Percentiles rank a stretch among this genome's conserved stretches.
Conservation (phyloP, 2,113 vertebrate genomes). For the Marmota monax region DNA sequence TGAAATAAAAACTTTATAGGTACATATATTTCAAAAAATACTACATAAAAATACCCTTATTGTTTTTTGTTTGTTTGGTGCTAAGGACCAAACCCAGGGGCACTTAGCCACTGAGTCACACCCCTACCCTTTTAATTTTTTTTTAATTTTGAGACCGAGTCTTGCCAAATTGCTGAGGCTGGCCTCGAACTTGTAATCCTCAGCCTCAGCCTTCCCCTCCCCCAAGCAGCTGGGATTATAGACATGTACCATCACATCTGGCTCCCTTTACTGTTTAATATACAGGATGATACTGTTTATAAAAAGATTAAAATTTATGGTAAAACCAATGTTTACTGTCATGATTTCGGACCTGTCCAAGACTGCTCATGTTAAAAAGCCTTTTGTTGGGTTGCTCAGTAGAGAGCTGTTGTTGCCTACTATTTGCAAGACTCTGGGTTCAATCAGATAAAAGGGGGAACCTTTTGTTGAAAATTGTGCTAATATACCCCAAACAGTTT, state of each 20-base stretch:
- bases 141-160: too few relatives aligned
- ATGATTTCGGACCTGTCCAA: background rate
- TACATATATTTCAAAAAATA: background rate
- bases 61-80: too few relatives aligned
- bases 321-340: slow-evolving; percentile 1
- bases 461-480: background rate
- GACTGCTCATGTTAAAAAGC: background rate
- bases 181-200: too few relatives aligned
- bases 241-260: too few relatives aligned
- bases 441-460: too few relatives aligned
- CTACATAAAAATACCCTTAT: background rate
- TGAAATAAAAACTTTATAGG: background rate
- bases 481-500: background rate
- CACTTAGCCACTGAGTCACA: too few relatives aligned
- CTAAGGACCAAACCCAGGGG: too few relatives aligned
- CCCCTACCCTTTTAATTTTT: too few relatives aligned
- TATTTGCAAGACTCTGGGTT: background rate
- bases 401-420: background rate
- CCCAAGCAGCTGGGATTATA: too few relatives aligned
- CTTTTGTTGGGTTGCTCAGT: background rate
- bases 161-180: too few relatives aligned
- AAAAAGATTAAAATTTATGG: background rate
- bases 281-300: background rate
- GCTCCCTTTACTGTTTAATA: background rate
- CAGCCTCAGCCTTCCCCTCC: too few relatives aligned